phyloP scores from a whole-genome alignment of 1,140 invertebrate genomes.

The Dendrolimus kikuchii region DNA sequence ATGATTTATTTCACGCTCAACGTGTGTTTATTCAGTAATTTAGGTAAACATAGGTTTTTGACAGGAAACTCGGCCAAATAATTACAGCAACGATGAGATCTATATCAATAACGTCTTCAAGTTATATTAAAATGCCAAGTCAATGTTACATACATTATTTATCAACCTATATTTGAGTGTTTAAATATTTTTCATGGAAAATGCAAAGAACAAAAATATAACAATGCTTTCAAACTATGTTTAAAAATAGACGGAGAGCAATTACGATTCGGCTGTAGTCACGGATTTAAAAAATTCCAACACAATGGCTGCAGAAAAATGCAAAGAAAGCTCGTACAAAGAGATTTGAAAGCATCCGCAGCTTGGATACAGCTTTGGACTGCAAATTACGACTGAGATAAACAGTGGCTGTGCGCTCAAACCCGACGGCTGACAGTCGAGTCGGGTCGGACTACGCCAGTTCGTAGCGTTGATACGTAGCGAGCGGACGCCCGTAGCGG shows the following conservation, averaged over 20 bases:
- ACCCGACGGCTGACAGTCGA: constrained; percentile 1
- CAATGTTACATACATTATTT: not conserved
- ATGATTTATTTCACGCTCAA: not conserved
- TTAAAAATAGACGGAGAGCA: not conserved
- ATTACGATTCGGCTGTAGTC: constrained; percentile 12
- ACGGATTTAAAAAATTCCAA: constrained; percentile 35
- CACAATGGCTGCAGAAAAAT: constrained; percentile 49
- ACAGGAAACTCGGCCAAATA: constrained; percentile 44
- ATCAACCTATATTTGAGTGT: too few species aligned
- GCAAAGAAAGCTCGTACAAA: constrained; percentile 54
- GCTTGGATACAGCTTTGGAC: constrained; percentile 51
- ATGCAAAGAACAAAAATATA: too few species aligned
- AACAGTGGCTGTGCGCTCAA: constrained; percentile 46
- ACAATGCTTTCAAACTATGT: too few species aligned
- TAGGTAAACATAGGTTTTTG: constrained; percentile 46
- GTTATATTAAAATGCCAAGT: constrained; percentile 36
- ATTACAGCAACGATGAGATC: constrained; percentile 49
- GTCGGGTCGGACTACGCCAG: constrained; percentile 36
- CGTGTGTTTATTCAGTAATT: constrained; percentile 33
- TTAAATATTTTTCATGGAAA: too few species aligned
- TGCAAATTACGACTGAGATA: constrained; percentile 61
- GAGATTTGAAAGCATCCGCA: constrained; percentile 62
- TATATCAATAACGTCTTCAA: constrained; percentile 49
- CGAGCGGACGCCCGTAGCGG: constrained; percentile 12
- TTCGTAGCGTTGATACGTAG: constrained; percentile 45